Evolutionary conservation across 2,888 invertebrate species (phyloP).

Genomic region (Rhyacophila evoluta): DNA sequence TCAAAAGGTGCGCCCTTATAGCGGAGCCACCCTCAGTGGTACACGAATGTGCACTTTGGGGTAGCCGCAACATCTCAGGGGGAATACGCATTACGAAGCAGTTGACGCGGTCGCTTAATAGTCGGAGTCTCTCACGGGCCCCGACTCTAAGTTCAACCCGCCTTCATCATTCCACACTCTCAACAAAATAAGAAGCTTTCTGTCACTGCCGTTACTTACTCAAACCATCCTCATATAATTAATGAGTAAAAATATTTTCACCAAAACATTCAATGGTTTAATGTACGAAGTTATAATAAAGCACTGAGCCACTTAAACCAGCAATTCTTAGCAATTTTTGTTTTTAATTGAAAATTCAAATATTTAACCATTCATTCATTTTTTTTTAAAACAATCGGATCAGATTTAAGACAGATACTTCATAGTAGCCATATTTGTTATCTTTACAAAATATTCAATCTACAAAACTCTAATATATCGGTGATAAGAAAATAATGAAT

Average conservation of each 20-base stretch:
- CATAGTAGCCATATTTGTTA: too few relatives aligned
- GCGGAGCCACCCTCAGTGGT: slow-evolving; percentile 37
- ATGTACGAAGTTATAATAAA: too few relatives aligned
- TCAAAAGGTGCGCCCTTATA: slow-evolving; percentile 1
- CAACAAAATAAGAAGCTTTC: background rate
- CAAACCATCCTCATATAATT: background rate
- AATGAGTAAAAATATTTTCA: background rate
- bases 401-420: too few relatives aligned
- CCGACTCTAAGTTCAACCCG: background rate
- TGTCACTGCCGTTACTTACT: background rate
- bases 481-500: too few relatives aligned
- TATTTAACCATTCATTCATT: too few relatives aligned
- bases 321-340: too few relatives aligned
- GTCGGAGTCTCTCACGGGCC: slow-evolving; percentile 3
- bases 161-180: background rate
- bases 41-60: slow-evolving; percentile 54
- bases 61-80: slow-evolving; percentile 38
- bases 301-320: too few relatives aligned
- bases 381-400: too few relatives aligned
- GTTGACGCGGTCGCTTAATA: slow-evolving; percentile 19
- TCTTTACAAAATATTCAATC: too few relatives aligned
- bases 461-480: too few relatives aligned
- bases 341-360: too few relatives aligned
- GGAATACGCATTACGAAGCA: slow-evolving; percentile 17
- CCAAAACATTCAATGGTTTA: too few relatives aligned